Base-by-base conservation (phyloP, 2,888 invertebrate genomes). In the Iselma pallidipennis region DNA sequence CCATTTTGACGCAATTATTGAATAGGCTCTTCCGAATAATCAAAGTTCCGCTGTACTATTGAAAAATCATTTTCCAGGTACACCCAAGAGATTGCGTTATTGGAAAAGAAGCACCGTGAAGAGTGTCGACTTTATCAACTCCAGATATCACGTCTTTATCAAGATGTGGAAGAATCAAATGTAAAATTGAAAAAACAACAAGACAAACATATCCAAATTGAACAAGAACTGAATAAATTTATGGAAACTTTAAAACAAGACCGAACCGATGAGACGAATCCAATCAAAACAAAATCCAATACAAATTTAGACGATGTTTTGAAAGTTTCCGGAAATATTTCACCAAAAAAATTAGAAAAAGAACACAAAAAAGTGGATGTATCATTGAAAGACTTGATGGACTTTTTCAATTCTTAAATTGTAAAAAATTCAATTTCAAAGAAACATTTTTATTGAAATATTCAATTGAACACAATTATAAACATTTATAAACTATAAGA, bases 51-150 rank as follows among this genome's bases (percentile, higher is more conserved):
- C n/a, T n/a, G n/a, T n/a, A n/a, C n/a, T n/a, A n/a, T n/a, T n/a
- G n/a, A n/a, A n/a, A n/a, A n/a, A n/a, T n/a, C n/a, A n/a, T n/a
- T n/a, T 75, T 78, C 52, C 78, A 91, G 90, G 69, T 91, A 91
- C 77, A 87, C 87, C 70, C 78, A 91, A 60, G 93, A 94, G 81
- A 84, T 92, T n/a, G 86, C 87, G 72, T 83, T 92, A 25, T 69
- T 92, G 53, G 92, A 91, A 82, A 90, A 91, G 78, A 92, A 92
- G 72, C 91, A 93, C 66, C 86, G 82, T 70, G 92, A 93, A 78
- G 92, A 94, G 78, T 87, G 90, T 3, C 88, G 89, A 66, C 75
- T 92, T n/a, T 89, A 86, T 75, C 84, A 90, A 45, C 80, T 91
- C 57, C 90, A 91, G 72, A 78, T 91, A 25, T 87, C 88, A 0